phyloP scores from a whole-genome alignment of 2,113 vertebrate species.

The Chamaea fasciata region DNA sequence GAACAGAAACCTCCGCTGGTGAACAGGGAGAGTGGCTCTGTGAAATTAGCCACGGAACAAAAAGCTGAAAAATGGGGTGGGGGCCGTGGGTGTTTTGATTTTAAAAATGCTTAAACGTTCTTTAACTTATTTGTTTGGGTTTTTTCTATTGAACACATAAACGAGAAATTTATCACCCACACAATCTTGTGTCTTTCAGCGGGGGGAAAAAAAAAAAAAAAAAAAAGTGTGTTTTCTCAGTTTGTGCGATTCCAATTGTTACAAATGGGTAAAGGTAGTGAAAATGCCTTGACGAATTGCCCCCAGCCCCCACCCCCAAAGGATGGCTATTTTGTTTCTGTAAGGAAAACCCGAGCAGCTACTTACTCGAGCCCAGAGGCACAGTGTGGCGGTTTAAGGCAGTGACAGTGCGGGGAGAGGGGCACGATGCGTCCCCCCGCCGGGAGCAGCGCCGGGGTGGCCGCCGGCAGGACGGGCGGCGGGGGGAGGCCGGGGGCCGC shows the following conservation, averaged over 20 bases:
- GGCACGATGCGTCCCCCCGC: rapidly evolving
- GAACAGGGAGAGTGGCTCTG: background rate
- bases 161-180: background rate
- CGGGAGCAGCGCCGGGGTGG: rapidly evolving
- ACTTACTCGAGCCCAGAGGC: background rate
- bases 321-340: background rate
- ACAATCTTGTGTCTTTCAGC: background rate
- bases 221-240: background rate
- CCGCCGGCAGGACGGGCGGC: background rate
- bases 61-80: background rate
- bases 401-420: rapidly evolving
- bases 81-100: background rate
- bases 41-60: background rate
- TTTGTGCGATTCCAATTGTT: background rate
- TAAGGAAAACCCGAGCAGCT: background rate
- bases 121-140: background rate
- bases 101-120: background rate
- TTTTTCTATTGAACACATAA: background rate
- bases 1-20: background rate
- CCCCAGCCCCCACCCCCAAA: too few relatives aligned
- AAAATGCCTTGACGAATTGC: background rate
- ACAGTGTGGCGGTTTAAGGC: background rate
- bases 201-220: too few relatives aligned
- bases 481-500: background rate
- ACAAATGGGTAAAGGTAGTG: background rate